Percentiles rank a stretch among this genome's conserved stretches.
phyloP scores from a whole-genome alignment of 2,888 invertebrate species.

The Nephrotoma flavescens region DNA sequence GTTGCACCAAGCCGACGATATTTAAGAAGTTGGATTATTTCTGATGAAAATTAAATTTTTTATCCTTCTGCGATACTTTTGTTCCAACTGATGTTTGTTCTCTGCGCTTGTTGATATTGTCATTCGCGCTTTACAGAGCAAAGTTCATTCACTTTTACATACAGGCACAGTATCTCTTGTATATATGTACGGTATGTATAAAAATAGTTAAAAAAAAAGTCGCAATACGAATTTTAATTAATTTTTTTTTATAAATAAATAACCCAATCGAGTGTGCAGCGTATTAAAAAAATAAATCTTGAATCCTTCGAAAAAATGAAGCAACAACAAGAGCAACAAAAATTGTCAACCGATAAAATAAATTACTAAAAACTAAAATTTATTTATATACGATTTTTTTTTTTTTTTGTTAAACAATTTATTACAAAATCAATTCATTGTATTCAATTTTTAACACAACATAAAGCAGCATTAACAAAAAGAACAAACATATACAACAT shows the following conservation, averaged over 20 bases:
- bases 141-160: background rate
- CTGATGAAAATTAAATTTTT: background rate
- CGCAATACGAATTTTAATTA: background rate
- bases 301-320: background rate
- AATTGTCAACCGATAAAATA: background rate
- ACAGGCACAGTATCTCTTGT: too few species aligned
- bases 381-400: background rate
- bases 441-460: background rate
- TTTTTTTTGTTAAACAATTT: background rate
- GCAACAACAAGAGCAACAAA: background rate
- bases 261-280: background rate
- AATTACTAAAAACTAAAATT: background rate
- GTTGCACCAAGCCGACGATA: too few species aligned
- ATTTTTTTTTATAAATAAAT: background rate
- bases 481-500: background rate
- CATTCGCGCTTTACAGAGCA: background rate
- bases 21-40: background rate
- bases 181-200: too few species aligned
- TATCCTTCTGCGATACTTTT: background rate
- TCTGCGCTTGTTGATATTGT: background rate
- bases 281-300: background rate
- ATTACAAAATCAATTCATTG: background rate
- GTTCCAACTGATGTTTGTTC: background rate
- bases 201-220: background rate
- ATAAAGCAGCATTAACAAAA: background rate